Conservation (phyloP, 2,113 vertebrate species). For the Zosterops pallidus region DNA sequence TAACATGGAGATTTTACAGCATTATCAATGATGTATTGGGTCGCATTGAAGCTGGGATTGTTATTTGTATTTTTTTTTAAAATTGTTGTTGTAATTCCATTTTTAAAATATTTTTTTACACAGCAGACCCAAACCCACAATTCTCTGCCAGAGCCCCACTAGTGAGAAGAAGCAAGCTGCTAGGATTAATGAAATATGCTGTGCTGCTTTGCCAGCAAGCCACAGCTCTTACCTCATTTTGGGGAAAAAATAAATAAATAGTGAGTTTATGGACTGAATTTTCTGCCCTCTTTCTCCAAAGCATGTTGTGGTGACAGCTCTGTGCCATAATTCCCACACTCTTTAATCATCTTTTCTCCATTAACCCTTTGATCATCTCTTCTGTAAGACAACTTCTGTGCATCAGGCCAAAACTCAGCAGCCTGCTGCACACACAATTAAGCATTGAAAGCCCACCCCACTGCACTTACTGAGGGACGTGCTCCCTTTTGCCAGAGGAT, state of each 20-base stretch:
- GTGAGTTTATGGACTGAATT: neutral
- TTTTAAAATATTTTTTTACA: neutral
- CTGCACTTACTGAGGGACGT: neutral
- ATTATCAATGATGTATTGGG: neutral
- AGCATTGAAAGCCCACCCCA: neutral
- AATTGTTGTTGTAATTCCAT: neutral
- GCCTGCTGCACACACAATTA: neutral
- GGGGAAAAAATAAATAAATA: neutral
- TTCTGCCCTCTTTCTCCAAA: neutral
- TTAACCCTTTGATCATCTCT: conserved; percentile 3
- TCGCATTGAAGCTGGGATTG: neutral
- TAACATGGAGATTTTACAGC: neutral
- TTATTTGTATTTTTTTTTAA: neutral
- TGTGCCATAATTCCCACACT: neutral
- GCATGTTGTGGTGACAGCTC: neutral
- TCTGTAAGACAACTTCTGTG: neutral
- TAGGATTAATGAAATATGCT: neutral
- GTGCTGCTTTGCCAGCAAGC: neutral
- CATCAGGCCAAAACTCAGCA: neutral
- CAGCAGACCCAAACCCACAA: neutral
- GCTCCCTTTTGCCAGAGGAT: neutral
- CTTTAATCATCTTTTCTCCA: neutral
- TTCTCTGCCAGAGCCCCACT: neutral
- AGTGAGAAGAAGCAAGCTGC: neutral
- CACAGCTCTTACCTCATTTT: neutral